A percentile compares a stretch with the other conserved stretches of the same genome.
Conservation (phyloP, 1,140 invertebrate genomes). For the Macrotrachela quadricornifera region DNA sequence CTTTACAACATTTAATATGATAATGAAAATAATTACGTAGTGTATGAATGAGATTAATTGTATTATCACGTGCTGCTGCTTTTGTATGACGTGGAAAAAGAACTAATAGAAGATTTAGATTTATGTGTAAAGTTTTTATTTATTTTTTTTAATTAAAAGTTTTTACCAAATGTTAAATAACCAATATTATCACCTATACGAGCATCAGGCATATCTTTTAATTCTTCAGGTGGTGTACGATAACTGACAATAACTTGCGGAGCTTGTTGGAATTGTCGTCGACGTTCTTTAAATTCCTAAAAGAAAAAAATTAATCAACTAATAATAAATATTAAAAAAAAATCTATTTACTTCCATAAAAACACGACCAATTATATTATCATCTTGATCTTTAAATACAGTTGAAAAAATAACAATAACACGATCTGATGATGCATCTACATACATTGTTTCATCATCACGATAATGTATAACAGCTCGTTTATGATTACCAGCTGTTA, state of each 20-base stretch:
- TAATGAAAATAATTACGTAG: slow-evolving; percentile 98
- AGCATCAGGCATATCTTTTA: slow-evolving; percentile 57
- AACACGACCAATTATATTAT: slow-evolving; percentile 92
- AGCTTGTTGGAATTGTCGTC: slow-evolving; percentile 75
- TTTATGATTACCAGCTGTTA: slow-evolving; percentile 48
- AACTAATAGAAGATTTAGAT: slow-evolving; percentile 43
- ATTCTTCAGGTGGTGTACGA: slow-evolving; percentile 71
- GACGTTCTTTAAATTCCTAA: slow-evolving; percentile 76
- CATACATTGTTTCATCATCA: slow-evolving; percentile 97
- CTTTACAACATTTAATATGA: slow-evolving; percentile 96
- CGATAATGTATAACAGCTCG: slow-evolving; percentile 92
- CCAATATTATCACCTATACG: slow-evolving; percentile 87
- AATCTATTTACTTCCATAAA: slow-evolving; percentile 48
- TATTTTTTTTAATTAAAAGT: slow-evolving; percentile 2
- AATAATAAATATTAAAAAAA: too few species aligned
- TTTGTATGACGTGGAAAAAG: slow-evolving; percentile 79
- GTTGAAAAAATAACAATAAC: slow-evolving; percentile 98
- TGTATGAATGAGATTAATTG: slow-evolving; percentile 96
- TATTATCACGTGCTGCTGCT: slow-evolving; percentile 67
- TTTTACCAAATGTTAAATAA: slow-evolving; percentile 88
- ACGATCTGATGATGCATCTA: slow-evolving; percentile 86
- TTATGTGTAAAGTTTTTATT: slow-evolving; percentile 38
- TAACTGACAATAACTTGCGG: slow-evolving; percentile 61
- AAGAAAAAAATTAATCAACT: too few species aligned
- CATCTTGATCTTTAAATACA: slow-evolving; percentile 90